phyloP scores from a whole-genome alignment of 2,888 invertebrate genomes.

The Pollenia griseotomentosa region DNA sequence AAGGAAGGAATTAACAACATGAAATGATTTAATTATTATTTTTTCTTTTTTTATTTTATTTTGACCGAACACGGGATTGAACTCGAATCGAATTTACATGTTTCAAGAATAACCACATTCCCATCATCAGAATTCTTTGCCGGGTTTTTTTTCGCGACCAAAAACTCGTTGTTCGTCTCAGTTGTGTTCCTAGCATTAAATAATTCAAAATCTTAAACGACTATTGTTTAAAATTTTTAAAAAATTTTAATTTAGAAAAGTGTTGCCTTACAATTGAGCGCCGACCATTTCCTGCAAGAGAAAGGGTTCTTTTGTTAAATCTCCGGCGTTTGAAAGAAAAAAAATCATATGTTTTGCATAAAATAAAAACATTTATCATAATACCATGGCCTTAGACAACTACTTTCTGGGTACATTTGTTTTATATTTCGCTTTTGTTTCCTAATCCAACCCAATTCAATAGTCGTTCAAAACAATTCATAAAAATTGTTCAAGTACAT shows the following conservation, averaged over 20 bases:
- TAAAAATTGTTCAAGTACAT: conserved; percentile 54
- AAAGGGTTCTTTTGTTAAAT: conserved; percentile 44
- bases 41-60: too few species aligned
- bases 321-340: conserved; percentile 2
- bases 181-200: not conserved
- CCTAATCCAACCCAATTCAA: conserved; percentile 43
- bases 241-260: conserved; percentile 40
- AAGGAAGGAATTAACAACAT: too few species aligned
- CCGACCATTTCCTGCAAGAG: conserved; percentile 44
- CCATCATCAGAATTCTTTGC: too few species aligned
- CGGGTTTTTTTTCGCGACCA: too few species aligned
- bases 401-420: conserved; percentile 38
- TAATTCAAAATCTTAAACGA: conserved; percentile 11
- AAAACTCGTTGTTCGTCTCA: too few species aligned
- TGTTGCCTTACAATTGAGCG: conserved; percentile 48
- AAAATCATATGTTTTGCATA: conserved; percentile 59
- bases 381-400: conserved; percentile 58
- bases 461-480: conserved; percentile 53
- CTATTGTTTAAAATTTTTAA: conserved; percentile 6
- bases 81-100: too few species aligned
- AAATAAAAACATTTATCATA: conserved; percentile 71
- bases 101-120: too few species aligned
- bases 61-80: too few species aligned
- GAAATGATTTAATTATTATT: too few species aligned
- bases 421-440: conserved; percentile 22